Evolutionary conservation across 2,113 vertebrate species (phyloP).

Genomic region (Embiotoca jacksoni): DNA sequence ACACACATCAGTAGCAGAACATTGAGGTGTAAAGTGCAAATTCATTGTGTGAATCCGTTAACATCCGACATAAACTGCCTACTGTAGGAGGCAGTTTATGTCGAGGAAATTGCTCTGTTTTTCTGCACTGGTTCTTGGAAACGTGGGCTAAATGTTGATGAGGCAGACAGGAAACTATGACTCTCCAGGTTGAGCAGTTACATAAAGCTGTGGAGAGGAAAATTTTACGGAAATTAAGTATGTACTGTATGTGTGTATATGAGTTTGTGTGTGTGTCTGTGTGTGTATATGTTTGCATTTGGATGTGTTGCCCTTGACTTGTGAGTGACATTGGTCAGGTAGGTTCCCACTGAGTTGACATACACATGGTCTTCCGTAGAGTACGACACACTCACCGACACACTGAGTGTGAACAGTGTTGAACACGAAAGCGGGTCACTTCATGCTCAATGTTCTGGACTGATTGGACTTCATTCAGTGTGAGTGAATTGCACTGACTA

Average conservation of each 20-base stretch:
- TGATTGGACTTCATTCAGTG: conserved; percentile 54
- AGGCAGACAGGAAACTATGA: conserved; percentile 66
- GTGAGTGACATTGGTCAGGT: conserved; percentile 22
- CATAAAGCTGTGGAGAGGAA: conserved; percentile 39
- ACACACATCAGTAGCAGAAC: neutral
- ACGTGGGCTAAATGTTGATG: conserved; percentile 37
- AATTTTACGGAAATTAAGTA: conserved; percentile 43
- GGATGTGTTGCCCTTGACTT: neutral
- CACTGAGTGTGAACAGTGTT: neutral
- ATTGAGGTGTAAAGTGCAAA: neutral
- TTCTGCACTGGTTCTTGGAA: conserved; percentile 49
- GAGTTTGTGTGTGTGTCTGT: conserved; percentile 31
- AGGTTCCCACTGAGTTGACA: neutral
- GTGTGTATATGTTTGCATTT: neutral
- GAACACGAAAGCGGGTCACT: conserved; percentile 41
- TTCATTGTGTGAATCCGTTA: neutral
- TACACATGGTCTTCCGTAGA: neutral
- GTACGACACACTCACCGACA: neutral
- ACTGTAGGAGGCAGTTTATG: neutral
- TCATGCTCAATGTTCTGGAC: conserved; percentile 59
- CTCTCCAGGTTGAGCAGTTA: conserved; percentile 32
- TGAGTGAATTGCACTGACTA: conserved; percentile 17
- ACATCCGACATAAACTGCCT: too few species aligned
- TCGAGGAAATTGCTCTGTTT: conserved; percentile 18
- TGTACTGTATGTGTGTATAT: neutral